Conservation (phyloP, 2,888 invertebrate genomes). For the Dichetophora obliterata region DNA sequence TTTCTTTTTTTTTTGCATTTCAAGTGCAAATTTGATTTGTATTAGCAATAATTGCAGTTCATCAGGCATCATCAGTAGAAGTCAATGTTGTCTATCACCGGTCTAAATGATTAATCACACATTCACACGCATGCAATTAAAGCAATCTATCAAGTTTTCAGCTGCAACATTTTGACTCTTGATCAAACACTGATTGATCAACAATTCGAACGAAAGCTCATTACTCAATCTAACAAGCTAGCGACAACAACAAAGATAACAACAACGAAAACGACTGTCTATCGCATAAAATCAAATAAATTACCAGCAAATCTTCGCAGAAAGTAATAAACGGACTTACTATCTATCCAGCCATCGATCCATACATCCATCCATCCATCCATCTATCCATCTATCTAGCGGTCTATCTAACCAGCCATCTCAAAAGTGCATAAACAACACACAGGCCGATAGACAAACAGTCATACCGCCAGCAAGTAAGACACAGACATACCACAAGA, state of each 20-base stretch:
- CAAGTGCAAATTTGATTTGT: no score
- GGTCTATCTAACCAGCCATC: no score
- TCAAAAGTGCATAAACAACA: not conserved
- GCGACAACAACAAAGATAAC: not conserved
- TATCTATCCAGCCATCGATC: no score
- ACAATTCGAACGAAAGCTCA: conserved; percentile 36
- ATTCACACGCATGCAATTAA: conserved; percentile 11
- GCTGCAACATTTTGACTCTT: conserved; percentile 20
- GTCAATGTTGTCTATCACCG: no score
- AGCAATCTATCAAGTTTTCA: conserved; percentile 23
- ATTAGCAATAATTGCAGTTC: no score
- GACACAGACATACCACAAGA: not conserved
- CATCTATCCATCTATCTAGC: no score
- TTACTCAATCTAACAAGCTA: conserved; percentile 33
- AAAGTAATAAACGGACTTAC: conserved; percentile 30
- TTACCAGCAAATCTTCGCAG: conserved; percentile 26
- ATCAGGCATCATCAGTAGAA: no score
- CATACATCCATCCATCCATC: no score
- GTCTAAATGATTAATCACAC: conserved; percentile 5
- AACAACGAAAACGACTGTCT: not conserved
- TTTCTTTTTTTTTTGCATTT: no score
- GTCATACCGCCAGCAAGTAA: not conserved
- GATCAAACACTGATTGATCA: conserved; percentile 31
- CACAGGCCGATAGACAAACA: not conserved
- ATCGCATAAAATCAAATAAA: conserved; percentile 32